Evolutionary conservation across 2,797 vertebrate species (phyloP), one percentile per base, ranked within the genome.

Genomic region (Halcyon chelicuti): DNA sequence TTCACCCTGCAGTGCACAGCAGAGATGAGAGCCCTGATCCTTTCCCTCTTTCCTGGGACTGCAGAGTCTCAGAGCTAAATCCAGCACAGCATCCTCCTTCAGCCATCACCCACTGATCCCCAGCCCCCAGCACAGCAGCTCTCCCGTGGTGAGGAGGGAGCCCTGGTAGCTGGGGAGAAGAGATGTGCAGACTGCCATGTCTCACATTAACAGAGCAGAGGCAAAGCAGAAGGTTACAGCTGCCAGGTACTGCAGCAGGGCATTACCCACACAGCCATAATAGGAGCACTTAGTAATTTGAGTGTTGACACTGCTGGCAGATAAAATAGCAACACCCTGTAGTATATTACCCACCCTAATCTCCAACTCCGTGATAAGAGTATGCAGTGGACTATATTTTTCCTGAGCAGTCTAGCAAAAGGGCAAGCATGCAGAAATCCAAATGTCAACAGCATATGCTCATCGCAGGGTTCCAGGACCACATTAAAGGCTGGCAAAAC

Each of bases 331-430:
- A 78, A 18, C 55, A 10, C 44, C n/a, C 16, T 7, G 11, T 2
- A 54, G 52, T 12, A 6, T 10, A 63, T 13, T 19, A 35, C 47
- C 25, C 80, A 65, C 52, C 44, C 49, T 52, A 13, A 63, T 10
- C 66, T 84, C 68, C 13, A 55, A 51, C 49, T 35, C 60, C 9
- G 52, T 4, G 58, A 10, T 18, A 25, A 47, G 6, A 54, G 11
- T 0, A 20, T 2, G 10, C 66, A 62, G 29, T 0, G 29, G 37
- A 44, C 4, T 37, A 0, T 9, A 8, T 10, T 66, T 44, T 42
- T 55, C 70, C 57, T 54, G 46, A 88, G 85, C 49, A 72, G 54
- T 4, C 52, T 37, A 40, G n/a, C 46, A 68, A 60, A 87, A 88
- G 92, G 58, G 42, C 66, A 70, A 55, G 29, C 2, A 2, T 37